A percentile compares a stretch with the other conserved stretches of the same genome.
These are phyloP conservation scores for Psephotus haematonotus DNA, from an alignment of 2,113 vertebrate genomes.

Conservation along the genomic window DNA sequence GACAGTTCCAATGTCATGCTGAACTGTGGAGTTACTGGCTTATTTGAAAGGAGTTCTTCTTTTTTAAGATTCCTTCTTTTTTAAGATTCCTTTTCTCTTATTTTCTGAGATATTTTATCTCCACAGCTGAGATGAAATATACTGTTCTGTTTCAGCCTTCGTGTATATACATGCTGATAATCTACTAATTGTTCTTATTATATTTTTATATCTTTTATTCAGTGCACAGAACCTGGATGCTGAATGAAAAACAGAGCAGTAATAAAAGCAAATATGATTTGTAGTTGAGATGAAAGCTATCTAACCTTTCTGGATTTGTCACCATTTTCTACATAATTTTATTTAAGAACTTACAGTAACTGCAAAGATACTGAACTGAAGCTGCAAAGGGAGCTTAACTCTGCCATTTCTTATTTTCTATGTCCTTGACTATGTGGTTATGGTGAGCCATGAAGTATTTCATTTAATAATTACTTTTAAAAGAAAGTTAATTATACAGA, in stretches of 20 bases:
- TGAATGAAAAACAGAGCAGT: not conserved
- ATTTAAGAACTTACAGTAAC: not conserved
- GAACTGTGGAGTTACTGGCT: not conserved
- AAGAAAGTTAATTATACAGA: constrained; percentile 7
- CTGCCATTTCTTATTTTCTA: not conserved
- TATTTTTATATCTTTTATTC: not conserved
- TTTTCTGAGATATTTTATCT: not conserved
- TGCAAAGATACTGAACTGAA: not conserved
- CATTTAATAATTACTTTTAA: not conserved
- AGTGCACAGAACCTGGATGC: not conserved
- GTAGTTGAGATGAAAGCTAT: not conserved
- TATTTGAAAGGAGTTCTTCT: not conserved
- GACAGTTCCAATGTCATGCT: not conserved
- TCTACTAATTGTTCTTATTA: not conserved
- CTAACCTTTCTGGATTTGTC: not conserved
- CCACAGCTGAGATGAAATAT: not conserved
- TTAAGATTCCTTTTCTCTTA: not conserved
- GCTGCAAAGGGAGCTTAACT: not conserved
- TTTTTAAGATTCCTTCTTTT: not conserved
- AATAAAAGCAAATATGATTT: not conserved
- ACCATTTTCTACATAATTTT: not conserved
- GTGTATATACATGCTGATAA: not conserved
- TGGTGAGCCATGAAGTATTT: not conserved
- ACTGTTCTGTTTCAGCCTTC: not conserved
- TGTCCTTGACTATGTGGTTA: not conserved